Base-by-base conservation (phyloP, 2,888 invertebrate species). In the Euplexia lucipara region DNA sequence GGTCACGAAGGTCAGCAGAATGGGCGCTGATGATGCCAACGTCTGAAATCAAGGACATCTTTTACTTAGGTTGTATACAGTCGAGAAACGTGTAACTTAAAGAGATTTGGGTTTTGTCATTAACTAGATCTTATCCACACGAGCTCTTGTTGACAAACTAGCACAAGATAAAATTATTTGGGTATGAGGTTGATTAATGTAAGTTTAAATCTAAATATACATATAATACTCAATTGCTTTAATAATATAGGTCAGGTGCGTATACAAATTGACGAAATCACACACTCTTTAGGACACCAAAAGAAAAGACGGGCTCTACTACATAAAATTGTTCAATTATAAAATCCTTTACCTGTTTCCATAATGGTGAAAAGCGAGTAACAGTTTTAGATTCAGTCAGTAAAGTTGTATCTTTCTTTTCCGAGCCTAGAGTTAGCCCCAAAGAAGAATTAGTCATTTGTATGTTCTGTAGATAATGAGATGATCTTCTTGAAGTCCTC, bases 1-100 rank as follows among this genome's bases (percentile, higher is more conserved):
- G 0, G 96, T 91, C 0, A 96, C 91, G 70, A 96, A 90, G 1
- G 96, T 96, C 39, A 96, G 88, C 37, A 96, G 85, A 53, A 96
- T 94, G 0, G 96, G 94, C 0, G 96, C 96, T 8, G 95, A 82
- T 4, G 96, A 95, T 35, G 96, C 96, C 52, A 96, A 80, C 14
- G 91, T 92, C 96, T 97, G 92, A 3, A 93, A 94, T 51, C n/a
- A n/a, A n/a, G 0, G 1, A 57, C 4, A 14, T 48, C 39, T 12
- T 35, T 30, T 64, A 14, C 39, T 52, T 44, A 56, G 32, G 8
- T 20, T 58, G n/a, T 20, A 52, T 42, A 20, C 20, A 49, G 30
- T 42, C 10, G 16, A 18, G 9, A 37, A 1, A 14, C 18, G 9
- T n/a, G 20, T 0, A 34, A 30, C 32, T 10, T 0, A 30, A 42